These are phyloP conservation scores for Zaprionus lineosus DNA, from an alignment of 2,888 invertebrate genomes.

Conservation along the genomic window DNA sequence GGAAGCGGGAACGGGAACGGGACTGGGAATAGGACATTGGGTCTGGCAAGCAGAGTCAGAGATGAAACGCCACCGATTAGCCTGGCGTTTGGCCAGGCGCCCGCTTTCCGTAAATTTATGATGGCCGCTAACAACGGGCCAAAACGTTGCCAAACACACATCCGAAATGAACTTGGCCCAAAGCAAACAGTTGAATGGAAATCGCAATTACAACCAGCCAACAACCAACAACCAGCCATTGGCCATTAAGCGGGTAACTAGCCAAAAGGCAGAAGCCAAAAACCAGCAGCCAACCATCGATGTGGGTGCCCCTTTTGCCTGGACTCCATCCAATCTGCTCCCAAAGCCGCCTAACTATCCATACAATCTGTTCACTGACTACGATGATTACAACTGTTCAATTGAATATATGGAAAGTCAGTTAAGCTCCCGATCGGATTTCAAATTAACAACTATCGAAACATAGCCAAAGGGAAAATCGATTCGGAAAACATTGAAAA, in stretches of 20 bases:
- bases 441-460: too few species aligned
- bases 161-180: conserved; percentile 57
- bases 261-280: conserved; percentile 6
- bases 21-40: neutral
- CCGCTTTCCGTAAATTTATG: conserved; percentile 63
- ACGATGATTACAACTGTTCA: conserved; percentile 15
- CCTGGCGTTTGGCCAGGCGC: conserved; percentile 53
- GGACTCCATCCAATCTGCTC: conserved; percentile 19
- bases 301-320: conserved; percentile 45
- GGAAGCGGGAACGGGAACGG: neutral
- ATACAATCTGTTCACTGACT: conserved; percentile 25
- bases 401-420: neutral
- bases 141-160: conserved; percentile 48
- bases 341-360: conserved; percentile 39
- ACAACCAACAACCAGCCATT: conserved; percentile 13
- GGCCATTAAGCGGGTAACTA: conserved; percentile 20
- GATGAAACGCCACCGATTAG: conserved; percentile 76
- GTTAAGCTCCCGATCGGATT: too few species aligned
- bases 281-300: conserved; percentile 6
- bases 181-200: conserved; percentile 72
- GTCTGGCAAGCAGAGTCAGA: conserved; percentile 10
- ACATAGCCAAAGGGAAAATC: too few species aligned
- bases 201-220: conserved; percentile 73
- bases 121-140: conserved; percentile 71
- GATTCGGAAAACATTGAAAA: too few species aligned